Conservation (phyloP, 2,797 vertebrate genomes). For the Petrocephalus schoutedeni region DNA sequence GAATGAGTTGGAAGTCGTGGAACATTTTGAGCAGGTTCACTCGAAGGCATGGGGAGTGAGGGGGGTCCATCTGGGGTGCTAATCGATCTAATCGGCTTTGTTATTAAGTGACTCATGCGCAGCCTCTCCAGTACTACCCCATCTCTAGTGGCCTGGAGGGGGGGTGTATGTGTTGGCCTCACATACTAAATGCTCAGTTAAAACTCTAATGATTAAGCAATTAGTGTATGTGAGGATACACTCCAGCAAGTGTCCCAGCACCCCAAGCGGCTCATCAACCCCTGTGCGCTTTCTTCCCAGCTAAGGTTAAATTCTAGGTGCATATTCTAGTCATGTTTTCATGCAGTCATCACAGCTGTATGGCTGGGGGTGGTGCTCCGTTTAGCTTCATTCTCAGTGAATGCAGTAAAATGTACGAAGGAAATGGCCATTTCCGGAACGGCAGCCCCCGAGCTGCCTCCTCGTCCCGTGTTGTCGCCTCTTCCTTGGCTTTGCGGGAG, state of each 20-base stretch:
- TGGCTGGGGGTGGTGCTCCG: background rate
- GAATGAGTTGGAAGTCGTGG: background rate
- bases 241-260: background rate
- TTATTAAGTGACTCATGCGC: background rate
- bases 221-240: background rate
- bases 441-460: background rate
- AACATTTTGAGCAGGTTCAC: background rate
- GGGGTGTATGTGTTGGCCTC: background rate
- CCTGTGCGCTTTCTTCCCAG: background rate
- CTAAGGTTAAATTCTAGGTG: background rate
- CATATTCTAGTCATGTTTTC: background rate
- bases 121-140: background rate
- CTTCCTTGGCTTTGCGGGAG: background rate
- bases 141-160: background rate
- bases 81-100: background rate
- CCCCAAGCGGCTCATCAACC: background rate
- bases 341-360: background rate
- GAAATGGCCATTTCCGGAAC: background rate
- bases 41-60: background rate
- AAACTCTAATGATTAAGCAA: background rate
- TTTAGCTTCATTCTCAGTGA: background rate
- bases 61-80: background rate
- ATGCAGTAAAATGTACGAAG: background rate
- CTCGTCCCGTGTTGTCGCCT: background rate
- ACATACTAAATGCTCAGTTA: background rate